Evolutionary conservation across 2,888 invertebrate genomes (phyloP).

Genomic region (Baronia brevicornis): DNA sequence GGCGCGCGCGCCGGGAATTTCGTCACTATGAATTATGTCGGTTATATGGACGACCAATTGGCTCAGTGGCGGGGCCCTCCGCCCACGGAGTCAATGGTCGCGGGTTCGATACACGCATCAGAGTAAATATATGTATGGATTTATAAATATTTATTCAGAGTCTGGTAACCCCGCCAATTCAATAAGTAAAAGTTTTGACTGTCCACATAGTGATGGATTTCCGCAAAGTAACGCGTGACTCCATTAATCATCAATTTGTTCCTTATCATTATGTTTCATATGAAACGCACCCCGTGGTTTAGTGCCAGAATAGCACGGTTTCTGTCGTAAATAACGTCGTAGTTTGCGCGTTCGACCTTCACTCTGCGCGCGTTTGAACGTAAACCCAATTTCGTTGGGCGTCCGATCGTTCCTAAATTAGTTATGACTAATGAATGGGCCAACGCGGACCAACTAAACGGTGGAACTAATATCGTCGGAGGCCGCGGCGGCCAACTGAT

Average conservation of each 20-base stretch:
- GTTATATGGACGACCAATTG: slow-evolving; percentile 8
- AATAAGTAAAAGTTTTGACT: too few species aligned
- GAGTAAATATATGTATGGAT: too few species aligned
- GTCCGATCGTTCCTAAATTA: slow-evolving; percentile 20
- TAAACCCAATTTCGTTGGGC: slow-evolving; percentile 11
- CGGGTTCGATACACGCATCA: too few species aligned
- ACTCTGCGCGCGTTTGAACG: slow-evolving; percentile 3
- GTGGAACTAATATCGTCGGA: slow-evolving; percentile 24
- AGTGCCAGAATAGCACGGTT: slow-evolving; percentile 7
- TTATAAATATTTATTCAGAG: too few species aligned
- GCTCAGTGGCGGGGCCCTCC: too few species aligned
- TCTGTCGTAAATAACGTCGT: slow-evolving; percentile 6
- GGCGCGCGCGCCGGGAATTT: too few species aligned
- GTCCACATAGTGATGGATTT: too few species aligned
- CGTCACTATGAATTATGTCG: too few species aligned
- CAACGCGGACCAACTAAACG: slow-evolving; percentile 22
- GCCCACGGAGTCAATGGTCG: too few species aligned
- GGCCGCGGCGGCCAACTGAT: slow-evolving; percentile 24
- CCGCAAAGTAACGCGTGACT: too few species aligned
- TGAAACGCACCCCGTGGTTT: slow-evolving; percentile 8
- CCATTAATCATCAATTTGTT: slow-evolving; percentile 9
- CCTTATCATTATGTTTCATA: slow-evolving; percentile 11
- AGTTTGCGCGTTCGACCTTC: slow-evolving; percentile 5
- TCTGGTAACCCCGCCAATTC: too few species aligned
- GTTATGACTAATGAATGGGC: slow-evolving; percentile 22